Evolutionary conservation across 2,113 vertebrate species (phyloP).

Genomic region (Zosterops lateralis): DNA sequence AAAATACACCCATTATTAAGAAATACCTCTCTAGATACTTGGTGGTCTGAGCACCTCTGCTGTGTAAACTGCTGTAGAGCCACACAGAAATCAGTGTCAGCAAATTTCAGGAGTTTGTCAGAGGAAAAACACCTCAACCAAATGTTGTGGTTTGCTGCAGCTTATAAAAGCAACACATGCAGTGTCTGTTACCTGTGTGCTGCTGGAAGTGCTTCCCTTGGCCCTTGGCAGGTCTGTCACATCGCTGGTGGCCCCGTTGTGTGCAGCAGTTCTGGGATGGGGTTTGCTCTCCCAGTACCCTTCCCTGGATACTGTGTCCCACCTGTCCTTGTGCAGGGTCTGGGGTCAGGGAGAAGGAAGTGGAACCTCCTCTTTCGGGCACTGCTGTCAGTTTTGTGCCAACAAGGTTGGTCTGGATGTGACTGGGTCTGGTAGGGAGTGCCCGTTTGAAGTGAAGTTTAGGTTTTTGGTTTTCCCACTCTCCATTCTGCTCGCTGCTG

Average conservation of each 20-base stretch:
- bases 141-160: not conserved
- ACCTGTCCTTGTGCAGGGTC: not conserved
- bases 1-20: not conserved
- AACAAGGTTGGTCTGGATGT: accelerated
- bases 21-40: not conserved
- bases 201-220: not conserved
- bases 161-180: not conserved
- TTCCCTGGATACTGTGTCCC: accelerated
- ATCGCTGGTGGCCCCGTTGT: not conserved
- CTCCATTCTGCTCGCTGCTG: not conserved
- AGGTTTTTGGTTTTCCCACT: not conserved
- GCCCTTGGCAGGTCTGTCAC: not conserved
- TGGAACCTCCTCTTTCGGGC: not conserved
- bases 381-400: not conserved
- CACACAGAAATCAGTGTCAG: not conserved
- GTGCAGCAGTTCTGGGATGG: not conserved
- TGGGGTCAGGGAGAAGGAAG: too few relatives aligned
- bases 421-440: not conserved
- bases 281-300: not conserved
- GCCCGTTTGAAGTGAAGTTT: not conserved
- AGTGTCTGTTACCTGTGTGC: not conserved
- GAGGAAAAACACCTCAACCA: not conserved
- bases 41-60: not conserved
- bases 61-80: not conserved
- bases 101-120: not conserved